phyloP scores from a whole-genome alignment of 2,113 vertebrate genomes.

The Platycercus adscitus region DNA sequence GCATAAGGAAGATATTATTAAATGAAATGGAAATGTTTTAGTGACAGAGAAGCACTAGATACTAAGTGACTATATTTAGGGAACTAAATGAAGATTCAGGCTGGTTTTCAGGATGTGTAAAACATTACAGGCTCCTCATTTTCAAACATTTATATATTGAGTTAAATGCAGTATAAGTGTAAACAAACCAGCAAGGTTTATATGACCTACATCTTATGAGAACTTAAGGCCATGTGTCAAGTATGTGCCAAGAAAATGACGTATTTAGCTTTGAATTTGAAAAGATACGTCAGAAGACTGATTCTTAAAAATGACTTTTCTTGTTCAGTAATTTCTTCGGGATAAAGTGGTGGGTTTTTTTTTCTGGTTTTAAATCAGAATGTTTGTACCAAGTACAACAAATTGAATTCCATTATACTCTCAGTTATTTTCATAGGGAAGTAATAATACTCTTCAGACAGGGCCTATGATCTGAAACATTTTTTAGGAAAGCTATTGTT shows the following conservation, averaged over 20 bases:
- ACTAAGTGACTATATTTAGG: not conserved
- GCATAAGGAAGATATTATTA: not conserved
- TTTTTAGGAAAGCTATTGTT: not conserved
- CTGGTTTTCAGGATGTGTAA: not conserved
- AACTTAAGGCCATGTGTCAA: not conserved
- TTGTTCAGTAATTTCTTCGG: not conserved
- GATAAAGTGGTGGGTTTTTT: not conserved
- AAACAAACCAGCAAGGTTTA: not conserved
- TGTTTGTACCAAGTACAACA: not conserved
- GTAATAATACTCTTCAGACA: not conserved
- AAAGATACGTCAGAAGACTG: not conserved
- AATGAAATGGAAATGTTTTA: slow-evolving; percentile 34
- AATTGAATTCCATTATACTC: not conserved
- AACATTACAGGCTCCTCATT: not conserved
- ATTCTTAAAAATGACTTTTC: not conserved
- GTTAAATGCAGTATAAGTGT: not conserved
- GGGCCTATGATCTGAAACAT: not conserved
- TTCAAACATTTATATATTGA: not conserved
- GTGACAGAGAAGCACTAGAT: not conserved
- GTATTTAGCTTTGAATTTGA: not conserved
- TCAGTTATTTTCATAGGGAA: not conserved
- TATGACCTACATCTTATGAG: not conserved
- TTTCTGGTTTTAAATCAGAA: not conserved
- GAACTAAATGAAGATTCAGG: not conserved
- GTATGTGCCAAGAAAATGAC: not conserved